phyloP scores from a whole-genome alignment of 37 sponge, comb jelly and placozoan genomes.

The Beroe forskalii region DNA sequence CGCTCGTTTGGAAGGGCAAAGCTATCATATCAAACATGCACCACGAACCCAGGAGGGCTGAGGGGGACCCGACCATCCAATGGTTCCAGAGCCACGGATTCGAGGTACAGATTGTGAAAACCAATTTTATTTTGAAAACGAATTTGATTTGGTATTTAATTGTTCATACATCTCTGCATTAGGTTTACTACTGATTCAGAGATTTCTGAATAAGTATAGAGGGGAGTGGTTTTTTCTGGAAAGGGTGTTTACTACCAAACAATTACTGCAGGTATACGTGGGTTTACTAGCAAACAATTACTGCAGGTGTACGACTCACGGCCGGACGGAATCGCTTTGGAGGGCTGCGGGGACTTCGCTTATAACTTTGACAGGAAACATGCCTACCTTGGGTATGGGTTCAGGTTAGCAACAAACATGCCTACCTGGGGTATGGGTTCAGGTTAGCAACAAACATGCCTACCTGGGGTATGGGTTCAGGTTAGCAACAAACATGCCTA shows the following conservation, averaged over 20 bases:
- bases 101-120: not conserved
- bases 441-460: too few species aligned
- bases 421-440: too few species aligned
- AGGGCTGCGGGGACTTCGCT: constrained; percentile 56
- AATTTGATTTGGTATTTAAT: too few species aligned
- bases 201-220: too few species aligned
- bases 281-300: too few species aligned
- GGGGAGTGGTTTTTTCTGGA: too few species aligned
- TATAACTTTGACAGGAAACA: constrained; percentile 58
- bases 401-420: constrained; percentile 58
- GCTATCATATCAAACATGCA: constrained; percentile 20
- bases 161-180: too few species aligned
- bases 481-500: too few species aligned
- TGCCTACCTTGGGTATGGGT: constrained; percentile 53
- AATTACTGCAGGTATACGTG: too few species aligned
- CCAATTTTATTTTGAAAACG: not conserved
- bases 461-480: too few species aligned
- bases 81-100: constrained; percentile 11
- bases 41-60: constrained; percentile 12
- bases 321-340: constrained; percentile 1
- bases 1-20: constrained; percentile 24
- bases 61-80: not conserved
- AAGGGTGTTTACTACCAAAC: too few species aligned
- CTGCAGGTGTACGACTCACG: constrained; percentile 40
- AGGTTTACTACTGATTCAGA: too few species aligned